A percentile compares a stretch with the other conserved stretches of the same genome.
phyloP scores from a whole-genome alignment of 2,797 vertebrate species.

The Lindbergichthys nudifrons region DNA sequence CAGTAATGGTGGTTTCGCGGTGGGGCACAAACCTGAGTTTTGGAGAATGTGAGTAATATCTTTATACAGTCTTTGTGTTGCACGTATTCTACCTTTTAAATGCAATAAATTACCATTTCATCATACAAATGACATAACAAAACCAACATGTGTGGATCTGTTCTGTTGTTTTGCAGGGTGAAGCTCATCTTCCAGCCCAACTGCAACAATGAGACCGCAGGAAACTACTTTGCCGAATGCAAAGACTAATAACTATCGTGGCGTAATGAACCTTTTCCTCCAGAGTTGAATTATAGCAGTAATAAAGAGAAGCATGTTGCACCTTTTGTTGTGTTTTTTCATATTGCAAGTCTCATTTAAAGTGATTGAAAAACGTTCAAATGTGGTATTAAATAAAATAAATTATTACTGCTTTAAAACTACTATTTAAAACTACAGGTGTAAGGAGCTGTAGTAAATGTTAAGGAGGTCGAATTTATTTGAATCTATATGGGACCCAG shows the following conservation, averaged over 20 bases:
- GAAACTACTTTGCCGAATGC: slow-evolving; percentile 46
- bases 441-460: no score
- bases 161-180: slow-evolving; percentile 48
- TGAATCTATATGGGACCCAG: no score
- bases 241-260: not conserved
- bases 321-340: not conserved
- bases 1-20: slow-evolving; percentile 32
- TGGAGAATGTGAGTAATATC: slow-evolving; percentile 44
- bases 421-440: no score
- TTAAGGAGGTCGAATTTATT: no score
- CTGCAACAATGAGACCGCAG: not conserved
- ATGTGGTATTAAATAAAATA: no score
- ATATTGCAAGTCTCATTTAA: no score
- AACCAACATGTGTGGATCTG: not conserved
- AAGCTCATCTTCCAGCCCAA: slow-evolving; percentile 19
- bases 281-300: not conserved
- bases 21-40: not conserved
- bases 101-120: not conserved
- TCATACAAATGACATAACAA: not conserved
- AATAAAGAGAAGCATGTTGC: slow-evolving; percentile 27
- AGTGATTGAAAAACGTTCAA: no score
- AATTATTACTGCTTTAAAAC: no score
- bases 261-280: not conserved
- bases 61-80: not conserved
- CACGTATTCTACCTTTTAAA: not conserved